Percentiles rank a stretch among this genome's conserved stretches.
phyloP scores from a whole-genome alignment of 2,113 vertebrate genomes.

The Myrmecophaga tridactyla region DNA sequence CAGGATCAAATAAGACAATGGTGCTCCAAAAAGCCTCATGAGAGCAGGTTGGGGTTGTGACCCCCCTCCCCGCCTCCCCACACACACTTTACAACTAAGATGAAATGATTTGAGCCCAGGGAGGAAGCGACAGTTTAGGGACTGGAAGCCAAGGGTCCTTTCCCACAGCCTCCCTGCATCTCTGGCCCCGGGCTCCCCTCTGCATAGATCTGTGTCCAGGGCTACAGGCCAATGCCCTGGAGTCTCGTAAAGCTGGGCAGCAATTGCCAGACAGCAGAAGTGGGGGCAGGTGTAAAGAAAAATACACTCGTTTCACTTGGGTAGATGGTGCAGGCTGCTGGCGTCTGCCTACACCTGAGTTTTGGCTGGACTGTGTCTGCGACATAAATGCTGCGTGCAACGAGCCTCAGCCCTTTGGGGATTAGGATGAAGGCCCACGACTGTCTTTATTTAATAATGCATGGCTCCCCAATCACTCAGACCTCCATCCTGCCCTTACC shows the following conservation, averaged over 20 bases:
- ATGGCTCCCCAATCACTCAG: neutral
- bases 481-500: neutral
- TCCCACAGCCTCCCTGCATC: neutral
- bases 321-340: neutral
- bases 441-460: neutral
- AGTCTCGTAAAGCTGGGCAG: too few relatives aligned
- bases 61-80: too few relatives aligned
- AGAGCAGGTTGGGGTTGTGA: neutral
- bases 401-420: neutral
- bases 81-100: neutral
- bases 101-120: neutral
- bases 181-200: neutral
- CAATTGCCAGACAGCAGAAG: too few relatives aligned
- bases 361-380: neutral
- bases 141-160: neutral
- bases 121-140: neutral
- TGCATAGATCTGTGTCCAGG: too few relatives aligned
- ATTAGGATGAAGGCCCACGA: neutral
- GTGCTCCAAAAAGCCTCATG: neutral
- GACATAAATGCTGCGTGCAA: neutral
- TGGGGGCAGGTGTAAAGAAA: too few relatives aligned
- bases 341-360: neutral
- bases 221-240: too few relatives aligned
- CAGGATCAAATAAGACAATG: neutral
- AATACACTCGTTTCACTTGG: neutral